Base-by-base conservation (phyloP, 1,140 invertebrate species). In the Achroia grisella region DNA sequence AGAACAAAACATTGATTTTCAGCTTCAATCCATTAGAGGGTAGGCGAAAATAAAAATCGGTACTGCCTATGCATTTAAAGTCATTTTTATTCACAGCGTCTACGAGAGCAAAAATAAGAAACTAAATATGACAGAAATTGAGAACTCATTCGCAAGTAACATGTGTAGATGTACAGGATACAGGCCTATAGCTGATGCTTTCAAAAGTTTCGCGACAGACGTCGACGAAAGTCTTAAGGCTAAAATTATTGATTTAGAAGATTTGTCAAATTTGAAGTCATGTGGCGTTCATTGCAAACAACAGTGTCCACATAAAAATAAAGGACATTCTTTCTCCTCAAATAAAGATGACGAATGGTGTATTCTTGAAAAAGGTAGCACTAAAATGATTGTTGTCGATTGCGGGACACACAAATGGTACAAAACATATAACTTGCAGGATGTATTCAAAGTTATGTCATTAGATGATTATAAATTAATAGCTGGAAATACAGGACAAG, bases 91-190 rank as follows among this genome's bases (percentile, higher is more conserved):
- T 63, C 9, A 23, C 56, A 81, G 77, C 35, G 35, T 81, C 9
- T 63, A 62, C 15, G 65, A 83, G 48, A 68, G 65, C 4, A 86
- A 72, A 58, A 71, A 70, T 10, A 77, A 73, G 1, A 76, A 86
- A 30, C 55, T 91, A 12, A 91, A 84, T 1, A 89, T 90, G 87
- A 73, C 87, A 39, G 88, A 93, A 58, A 86, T 95, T 8, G 93
- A 95, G 69, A 91, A 94, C 62, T 90, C 91, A 0, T 92, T 95
- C 65, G 93, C 92, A 1, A 90, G 95, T 39, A 96, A 96, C 63
- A 89, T 96, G 12, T 97, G 95, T 51, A 89, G 95, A 36, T 97
- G 95, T 71, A 97, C 95, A 1, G 95, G 95, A 0, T 97, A 96
- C 59, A 86, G 95, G 45, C 91, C 95, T 1, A 96, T 97, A 62